These are phyloP conservation scores for Daktulosphaira vitifoliae DNA, from an alignment of 1,140 invertebrate species.

Conservation along the genomic window DNA sequence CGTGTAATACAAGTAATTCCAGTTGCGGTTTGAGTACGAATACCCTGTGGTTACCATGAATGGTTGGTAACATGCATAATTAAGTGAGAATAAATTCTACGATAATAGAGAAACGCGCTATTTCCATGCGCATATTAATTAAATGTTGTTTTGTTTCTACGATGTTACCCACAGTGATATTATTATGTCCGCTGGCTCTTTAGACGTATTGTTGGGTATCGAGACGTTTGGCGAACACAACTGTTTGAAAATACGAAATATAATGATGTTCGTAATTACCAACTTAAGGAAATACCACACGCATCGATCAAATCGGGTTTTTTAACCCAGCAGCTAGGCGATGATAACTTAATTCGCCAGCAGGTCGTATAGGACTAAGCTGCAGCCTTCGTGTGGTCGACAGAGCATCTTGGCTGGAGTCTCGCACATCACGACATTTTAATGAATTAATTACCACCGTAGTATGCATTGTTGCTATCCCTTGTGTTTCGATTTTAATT, in stretches of 20 bases:
- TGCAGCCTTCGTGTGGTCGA: background rate
- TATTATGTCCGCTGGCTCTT: background rate
- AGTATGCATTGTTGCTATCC: background rate
- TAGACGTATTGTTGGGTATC: too few relatives aligned
- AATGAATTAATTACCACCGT: background rate
- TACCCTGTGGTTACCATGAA: too few relatives aligned
- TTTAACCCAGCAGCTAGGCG: conserved; percentile 22
- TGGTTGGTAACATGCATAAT: too few relatives aligned
- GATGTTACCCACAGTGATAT: background rate
- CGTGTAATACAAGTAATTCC: too few relatives aligned
- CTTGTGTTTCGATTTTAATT: background rate
- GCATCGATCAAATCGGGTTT: conserved; percentile 25
- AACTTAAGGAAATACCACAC: conserved; percentile 24
- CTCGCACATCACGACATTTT: too few relatives aligned
- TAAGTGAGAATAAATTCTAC: too few relatives aligned
- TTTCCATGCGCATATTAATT: too few relatives aligned
- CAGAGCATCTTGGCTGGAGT: too few relatives aligned
- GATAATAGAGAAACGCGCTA: too few relatives aligned
- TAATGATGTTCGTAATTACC: conserved; percentile 21
- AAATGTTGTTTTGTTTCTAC: background rate
- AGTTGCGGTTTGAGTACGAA: too few relatives aligned
- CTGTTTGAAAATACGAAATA: background rate
- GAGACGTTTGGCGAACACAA: conserved; percentile 16
- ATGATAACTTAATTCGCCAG: conserved; percentile 17
- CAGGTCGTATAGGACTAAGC: background rate